Percentiles rank a stretch among this genome's conserved stretches.
Evolutionary conservation across 2,888 invertebrate species (phyloP).

Genomic region (Ormia ochracea): DNA sequence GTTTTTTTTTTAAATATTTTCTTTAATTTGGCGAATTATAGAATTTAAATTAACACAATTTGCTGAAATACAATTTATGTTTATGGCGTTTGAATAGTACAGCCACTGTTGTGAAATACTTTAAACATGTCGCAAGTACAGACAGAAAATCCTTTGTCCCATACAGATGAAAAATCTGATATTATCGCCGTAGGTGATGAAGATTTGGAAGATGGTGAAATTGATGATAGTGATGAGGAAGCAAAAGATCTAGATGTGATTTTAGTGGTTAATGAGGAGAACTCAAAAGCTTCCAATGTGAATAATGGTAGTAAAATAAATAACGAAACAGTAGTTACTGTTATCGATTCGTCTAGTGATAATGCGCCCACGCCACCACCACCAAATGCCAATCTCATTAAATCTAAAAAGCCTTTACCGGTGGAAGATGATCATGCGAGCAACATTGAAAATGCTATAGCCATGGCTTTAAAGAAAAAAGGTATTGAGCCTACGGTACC

Average conservation of each 20-base stretch:
- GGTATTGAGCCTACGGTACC: conserved; percentile 77
- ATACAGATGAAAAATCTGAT: conserved; percentile 15
- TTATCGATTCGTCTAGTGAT: conserved; percentile 24
- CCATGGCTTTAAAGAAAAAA: conserved; percentile 85
- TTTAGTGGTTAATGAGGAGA: conserved; percentile 1
- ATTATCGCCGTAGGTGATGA: conserved; percentile 70
- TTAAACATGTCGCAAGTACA: conserved; percentile 55
- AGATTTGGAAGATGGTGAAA: conserved; percentile 92
- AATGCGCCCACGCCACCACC: conserved; percentile 39
- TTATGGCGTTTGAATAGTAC: conserved; percentile 3
- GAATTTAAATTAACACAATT: conserved; percentile 2
- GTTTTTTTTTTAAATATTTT: conserved; percentile 27
- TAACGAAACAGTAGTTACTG: conserved; percentile 31
- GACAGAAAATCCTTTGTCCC: conserved; percentile 5
- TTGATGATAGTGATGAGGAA: conserved; percentile 81
- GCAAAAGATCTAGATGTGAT: conserved; percentile 29
- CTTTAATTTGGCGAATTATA: conserved; percentile 7
- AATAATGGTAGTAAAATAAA: conserved; percentile 8
- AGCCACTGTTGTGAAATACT: conserved; percentile 7
- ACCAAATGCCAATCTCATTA: conserved; percentile 64
- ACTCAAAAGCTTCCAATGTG: conserved; percentile 1
- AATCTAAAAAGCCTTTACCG: conserved; percentile 78
- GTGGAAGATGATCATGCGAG: conserved; percentile 86
- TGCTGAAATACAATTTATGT: conserved; percentile 5
- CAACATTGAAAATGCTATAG: conserved; percentile 87